phyloP scores from a whole-genome alignment of 2,113 vertebrate genomes.

The Edolisoma coerulescens region DNA sequence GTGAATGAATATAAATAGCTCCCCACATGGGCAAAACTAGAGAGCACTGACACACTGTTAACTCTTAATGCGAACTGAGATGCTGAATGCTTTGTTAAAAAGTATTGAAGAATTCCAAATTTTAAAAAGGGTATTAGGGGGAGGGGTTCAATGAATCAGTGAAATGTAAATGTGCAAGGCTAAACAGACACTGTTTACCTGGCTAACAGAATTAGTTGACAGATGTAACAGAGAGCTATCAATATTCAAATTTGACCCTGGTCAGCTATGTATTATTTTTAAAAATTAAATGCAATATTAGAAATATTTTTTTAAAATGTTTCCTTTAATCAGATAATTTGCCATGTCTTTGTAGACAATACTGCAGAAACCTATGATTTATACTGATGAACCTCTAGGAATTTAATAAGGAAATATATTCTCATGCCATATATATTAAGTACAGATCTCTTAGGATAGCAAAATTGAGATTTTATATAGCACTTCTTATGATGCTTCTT shows the following conservation, averaged over 20 bases:
- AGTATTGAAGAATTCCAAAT: not conserved
- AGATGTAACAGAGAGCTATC: not conserved
- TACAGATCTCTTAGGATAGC: not conserved
- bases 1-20: not conserved
- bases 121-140: fast-evolving
- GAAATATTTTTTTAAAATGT: not conserved
- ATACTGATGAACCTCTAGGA: not conserved
- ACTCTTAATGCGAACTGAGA: not conserved
- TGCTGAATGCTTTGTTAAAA: not conserved
- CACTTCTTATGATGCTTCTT: not conserved
- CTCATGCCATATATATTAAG: not conserved
- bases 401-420: not conserved
- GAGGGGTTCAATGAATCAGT: not conserved
- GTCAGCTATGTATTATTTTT: not conserved
- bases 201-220: not conserved
- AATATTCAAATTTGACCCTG: not conserved
- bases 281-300: not conserved
- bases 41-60: not conserved
- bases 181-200: not conserved
- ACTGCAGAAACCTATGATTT: not conserved
- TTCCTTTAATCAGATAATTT: not conserved
- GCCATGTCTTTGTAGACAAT: not conserved
- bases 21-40: not conserved
- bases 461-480: not conserved
- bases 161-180: not conserved